Conservation (phyloP, 2,888 invertebrate genomes). For the Tryphoninae sp. region DNA sequence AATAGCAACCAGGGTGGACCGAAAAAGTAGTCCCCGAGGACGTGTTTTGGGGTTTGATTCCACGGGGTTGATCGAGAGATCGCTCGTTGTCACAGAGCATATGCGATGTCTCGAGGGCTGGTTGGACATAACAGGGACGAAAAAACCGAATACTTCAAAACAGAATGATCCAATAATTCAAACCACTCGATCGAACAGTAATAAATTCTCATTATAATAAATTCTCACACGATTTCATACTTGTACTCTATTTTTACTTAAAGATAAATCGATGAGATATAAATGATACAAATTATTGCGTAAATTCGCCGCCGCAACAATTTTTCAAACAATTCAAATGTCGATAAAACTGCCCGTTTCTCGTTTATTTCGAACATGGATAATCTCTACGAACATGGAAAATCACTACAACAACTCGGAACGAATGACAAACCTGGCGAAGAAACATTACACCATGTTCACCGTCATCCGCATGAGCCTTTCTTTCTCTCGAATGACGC, state of each 20-base stretch:
- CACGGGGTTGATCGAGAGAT: constrained; percentile 63
- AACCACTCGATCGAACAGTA: constrained; percentile 66
- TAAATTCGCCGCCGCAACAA: neutral
- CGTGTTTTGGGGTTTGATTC: constrained; percentile 71
- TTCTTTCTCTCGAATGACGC: neutral
- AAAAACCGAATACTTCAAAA: neutral
- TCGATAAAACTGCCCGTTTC: neutral
- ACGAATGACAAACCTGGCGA: constrained; percentile 8
- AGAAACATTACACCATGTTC: constrained; percentile 16
- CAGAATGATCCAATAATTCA: constrained; percentile 26
- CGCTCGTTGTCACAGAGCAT: constrained; percentile 67
- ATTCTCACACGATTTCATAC: constrained; percentile 18
- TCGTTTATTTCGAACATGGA: neutral
- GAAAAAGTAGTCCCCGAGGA: constrained; percentile 66
- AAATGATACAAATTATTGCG: neutral
- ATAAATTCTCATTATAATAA: constrained; percentile 63
- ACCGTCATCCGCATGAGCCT: neutral
- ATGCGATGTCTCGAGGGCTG: constrained; percentile 63
- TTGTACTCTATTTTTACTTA: neutral
- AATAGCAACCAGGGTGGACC: constrained; percentile 53
- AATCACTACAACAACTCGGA: neutral
- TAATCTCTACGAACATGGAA: constrained; percentile 4
- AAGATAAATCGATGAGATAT: neutral
- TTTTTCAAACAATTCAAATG: neutral
- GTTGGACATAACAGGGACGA: constrained; percentile 29